phyloP scores from a whole-genome alignment of 2,113 vertebrate species.

The Proterorhinus semilunaris region DNA sequence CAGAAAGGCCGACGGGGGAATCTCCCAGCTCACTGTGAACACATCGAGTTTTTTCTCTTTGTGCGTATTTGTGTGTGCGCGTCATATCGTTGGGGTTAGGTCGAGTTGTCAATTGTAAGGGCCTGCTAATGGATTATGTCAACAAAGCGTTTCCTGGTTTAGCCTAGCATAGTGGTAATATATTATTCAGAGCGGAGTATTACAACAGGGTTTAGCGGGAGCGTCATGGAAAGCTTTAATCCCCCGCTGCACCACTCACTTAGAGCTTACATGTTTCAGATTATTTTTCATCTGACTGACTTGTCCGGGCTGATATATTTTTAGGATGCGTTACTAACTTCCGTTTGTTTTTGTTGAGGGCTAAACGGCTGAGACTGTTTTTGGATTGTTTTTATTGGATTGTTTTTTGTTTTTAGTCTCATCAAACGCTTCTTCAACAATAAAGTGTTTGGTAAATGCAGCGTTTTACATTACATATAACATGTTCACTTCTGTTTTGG shows the following conservation, averaged over 20 bases:
- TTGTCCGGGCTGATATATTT: neutral
- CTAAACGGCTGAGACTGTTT: no score
- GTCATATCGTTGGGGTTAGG: no score
- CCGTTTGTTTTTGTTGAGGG: no score
- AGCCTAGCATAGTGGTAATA: conserved; percentile 13
- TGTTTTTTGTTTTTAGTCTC: no score
- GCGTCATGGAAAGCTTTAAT: conserved; percentile 14
- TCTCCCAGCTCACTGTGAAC: neutral
- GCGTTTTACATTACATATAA: no score
- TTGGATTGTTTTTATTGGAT: no score
- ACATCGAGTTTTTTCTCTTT: neutral
- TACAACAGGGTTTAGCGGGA: conserved; percentile 14
- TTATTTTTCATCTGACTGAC: neutral
- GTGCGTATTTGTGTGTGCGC: neutral
- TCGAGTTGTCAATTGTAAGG: neutral
- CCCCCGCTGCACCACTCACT: neutral
- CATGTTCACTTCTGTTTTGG: no score
- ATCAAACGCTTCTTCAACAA: no score
- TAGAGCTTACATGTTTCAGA: neutral
- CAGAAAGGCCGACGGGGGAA: conserved; percentile 4
- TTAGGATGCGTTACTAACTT: neutral
- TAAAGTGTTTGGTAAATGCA: no score
- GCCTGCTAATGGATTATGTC: conserved; percentile 31
- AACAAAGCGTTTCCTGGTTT: conserved; percentile 15
- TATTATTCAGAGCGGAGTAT: conserved; percentile 4